These are phyloP conservation scores for Heloderma charlesbogerti DNA, from an alignment of 2,113 vertebrate genomes.

Conservation along the genomic window DNA sequence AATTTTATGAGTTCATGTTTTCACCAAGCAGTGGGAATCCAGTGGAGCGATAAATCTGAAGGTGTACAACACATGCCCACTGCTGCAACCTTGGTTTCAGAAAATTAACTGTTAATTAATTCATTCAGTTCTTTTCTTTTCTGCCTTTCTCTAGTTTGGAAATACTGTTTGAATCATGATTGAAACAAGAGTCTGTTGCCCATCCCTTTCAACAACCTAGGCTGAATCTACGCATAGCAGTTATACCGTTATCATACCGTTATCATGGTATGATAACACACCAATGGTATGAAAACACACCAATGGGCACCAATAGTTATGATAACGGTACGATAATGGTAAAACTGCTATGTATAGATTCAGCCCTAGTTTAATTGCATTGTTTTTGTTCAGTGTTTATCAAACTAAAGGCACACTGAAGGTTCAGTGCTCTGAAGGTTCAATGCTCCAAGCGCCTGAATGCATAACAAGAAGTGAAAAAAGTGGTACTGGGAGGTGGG, in stretches of 20 bases:
- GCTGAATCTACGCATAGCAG: too few relatives aligned
- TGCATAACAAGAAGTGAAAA: not conserved
- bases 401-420: not conserved
- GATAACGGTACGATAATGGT: too few relatives aligned
- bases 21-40: not conserved
- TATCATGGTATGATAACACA: too few relatives aligned
- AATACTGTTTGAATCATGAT: not conserved
- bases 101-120: not conserved
- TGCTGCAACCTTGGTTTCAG: not conserved
- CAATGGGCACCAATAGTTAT: too few relatives aligned
- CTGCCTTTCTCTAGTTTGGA: not conserved
- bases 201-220: not conserved
- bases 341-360: too few relatives aligned
- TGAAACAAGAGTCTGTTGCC: not conserved
- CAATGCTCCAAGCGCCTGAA: not conserved
- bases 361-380: not conserved
- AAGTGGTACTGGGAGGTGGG: too few relatives aligned
- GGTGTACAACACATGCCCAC: not conserved
- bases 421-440: too few relatives aligned
- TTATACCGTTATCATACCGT: too few relatives aligned
- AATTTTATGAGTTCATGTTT: not conserved
- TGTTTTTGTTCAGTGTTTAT: not conserved
- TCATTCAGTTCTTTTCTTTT: not conserved
- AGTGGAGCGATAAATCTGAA: not conserved
- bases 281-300: too few relatives aligned